These are phyloP conservation scores for Limnephilus rhombicus DNA, from an alignment of 2,888 invertebrate species.

Conservation along the genomic window DNA sequence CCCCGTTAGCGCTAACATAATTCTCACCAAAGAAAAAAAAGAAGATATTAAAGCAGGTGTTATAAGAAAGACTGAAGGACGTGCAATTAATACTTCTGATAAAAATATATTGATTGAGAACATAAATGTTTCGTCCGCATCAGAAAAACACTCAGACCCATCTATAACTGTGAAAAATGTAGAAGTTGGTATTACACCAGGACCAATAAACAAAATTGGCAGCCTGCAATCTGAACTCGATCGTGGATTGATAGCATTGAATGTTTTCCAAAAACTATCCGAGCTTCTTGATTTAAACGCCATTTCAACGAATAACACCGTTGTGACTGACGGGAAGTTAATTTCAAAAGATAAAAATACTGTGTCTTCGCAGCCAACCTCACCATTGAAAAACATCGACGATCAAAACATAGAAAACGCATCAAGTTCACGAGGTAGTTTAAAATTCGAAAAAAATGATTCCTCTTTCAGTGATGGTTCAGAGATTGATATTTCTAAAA, in stretches of 20 bases:
- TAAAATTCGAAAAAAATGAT: not conserved
- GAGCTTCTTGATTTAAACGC: conserved; percentile 13
- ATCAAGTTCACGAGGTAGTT: not conserved
- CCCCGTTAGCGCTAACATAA: not conserved
- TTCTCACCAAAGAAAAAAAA: not conserved
- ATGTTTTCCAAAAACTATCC: conserved; percentile 39
- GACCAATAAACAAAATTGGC: not conserved
- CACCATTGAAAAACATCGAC: not conserved
- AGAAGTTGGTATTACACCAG: not conserved
- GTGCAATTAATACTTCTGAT: not conserved
- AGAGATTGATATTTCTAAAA: not conserved
- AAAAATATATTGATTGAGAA: not conserved
- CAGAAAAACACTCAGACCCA: not conserved
- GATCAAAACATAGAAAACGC: not conserved
- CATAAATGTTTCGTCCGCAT: not conserved
- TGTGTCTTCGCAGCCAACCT: not conserved
- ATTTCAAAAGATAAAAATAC: not conserved
- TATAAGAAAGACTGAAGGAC: not conserved
- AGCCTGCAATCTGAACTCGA: not conserved
- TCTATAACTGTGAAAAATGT: not conserved
- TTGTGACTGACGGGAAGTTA: not conserved
- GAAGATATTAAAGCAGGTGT: not conserved
- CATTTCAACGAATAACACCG: not conserved
- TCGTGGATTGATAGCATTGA: conserved; percentile 36
- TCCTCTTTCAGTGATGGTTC: not conserved